Evolutionary conservation across 2,888 invertebrate species (phyloP), one percentile per base, ranked within the genome.

Genomic region (Alcis repandata): DNA sequence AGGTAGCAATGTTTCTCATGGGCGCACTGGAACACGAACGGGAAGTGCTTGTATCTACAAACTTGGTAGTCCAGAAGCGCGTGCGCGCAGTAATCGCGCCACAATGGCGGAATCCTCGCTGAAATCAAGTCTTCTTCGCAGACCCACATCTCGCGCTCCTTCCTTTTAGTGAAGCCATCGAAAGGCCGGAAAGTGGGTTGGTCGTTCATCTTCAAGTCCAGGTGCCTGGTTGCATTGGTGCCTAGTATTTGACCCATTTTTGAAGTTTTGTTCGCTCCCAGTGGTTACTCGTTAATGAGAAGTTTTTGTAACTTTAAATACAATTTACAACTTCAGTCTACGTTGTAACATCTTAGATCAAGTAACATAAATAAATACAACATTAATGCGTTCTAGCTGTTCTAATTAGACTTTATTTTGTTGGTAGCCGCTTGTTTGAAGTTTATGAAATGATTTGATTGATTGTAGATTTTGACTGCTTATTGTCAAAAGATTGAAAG

Each of bases 51-150:
- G 59, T 94, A 91, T 58, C 96, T 93, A 82, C 98, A 98, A 9
- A 93, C 89, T 69, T 94, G 90, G 75, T 95, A 96, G 36, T 95
- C 92, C 11, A 98, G 79, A 36, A 95, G 91, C 32, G 93, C 82
- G 83, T 98, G 96, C 8, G 97, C 96, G 88, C 98, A 98, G 82
- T 96, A 98, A 84, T 98, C 98, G 57, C 98, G 94, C 56, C 94
- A 91, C 11, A 94, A 83, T 0, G 94, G 79, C 0, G 96, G 95
- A 40, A 98, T 84, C 80, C 95, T 95, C 0, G 96, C 96, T 0
- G 97, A 96, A 74, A 94, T 92, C 93, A 98, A 94, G 83, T 98
- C 96, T 48, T 95, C 96, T 61, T 95, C 87, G 1, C 96, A 95
- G 0, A 96, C 96, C 27, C 94, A 85, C 95, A 96, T 96, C 58